Conservation (phyloP, 2,797 vertebrate genomes). For the Smutsia gigantea region DNA sequence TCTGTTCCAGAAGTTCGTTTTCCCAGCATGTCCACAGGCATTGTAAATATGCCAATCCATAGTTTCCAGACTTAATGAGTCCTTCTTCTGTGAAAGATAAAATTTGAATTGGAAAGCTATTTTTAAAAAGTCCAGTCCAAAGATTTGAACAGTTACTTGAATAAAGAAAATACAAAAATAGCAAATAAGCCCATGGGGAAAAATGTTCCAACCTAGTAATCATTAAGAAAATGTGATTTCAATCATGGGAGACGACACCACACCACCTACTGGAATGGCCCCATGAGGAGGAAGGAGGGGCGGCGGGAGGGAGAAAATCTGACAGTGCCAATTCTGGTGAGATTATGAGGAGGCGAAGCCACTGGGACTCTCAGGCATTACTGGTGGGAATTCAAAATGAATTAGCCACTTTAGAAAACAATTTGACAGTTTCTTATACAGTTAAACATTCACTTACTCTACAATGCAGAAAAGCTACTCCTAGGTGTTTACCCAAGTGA, state of each 20-base stretch:
- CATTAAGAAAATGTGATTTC: not conserved
- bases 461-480: not conserved
- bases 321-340: not conserved
- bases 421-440: not conserved
- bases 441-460: not conserved
- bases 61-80: not conserved
- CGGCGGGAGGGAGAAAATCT: not conserved
- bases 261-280: not conserved
- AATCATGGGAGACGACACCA: not conserved
- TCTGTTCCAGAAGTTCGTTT: not conserved
- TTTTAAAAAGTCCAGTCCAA: not conserved
- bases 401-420: not conserved
- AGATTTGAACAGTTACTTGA: not conserved
- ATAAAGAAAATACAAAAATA: not conserved
- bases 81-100: not conserved
- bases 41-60: not conserved
- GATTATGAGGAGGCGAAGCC: not conserved
- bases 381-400: not conserved
- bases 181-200: not conserved
- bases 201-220: not conserved
- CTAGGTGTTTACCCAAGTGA: not conserved
- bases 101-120: not conserved
- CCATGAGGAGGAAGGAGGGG: fast-evolving
- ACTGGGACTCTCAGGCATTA: not conserved
- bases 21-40: not conserved